Base-by-base conservation (phyloP, 2,888 invertebrate species). In the Psylliodes chrysocephalus region DNA sequence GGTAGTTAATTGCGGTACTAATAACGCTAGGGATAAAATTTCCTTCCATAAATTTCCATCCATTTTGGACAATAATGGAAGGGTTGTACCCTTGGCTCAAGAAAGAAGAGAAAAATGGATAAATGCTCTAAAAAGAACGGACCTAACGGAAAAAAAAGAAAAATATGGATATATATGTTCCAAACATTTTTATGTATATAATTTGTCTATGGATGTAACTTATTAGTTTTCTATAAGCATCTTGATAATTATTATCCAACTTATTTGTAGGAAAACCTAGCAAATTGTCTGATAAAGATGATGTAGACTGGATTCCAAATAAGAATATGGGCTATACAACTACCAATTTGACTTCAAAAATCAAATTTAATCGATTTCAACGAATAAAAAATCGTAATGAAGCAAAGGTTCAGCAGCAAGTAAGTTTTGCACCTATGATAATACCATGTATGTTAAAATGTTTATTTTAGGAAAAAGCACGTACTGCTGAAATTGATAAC, bases 21-120 rank as follows among this genome's bases (percentile, higher is more conserved):
- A n/a, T n/a, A n/a, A n/a, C n/a, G n/a, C n/a, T n/a, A n/a, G n/a
- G n/a, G n/a, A n/a, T 15, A 18, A 44, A 18, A 44, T 15, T 7
- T 44, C 17, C 14, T 44, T 14, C 15, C 19, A 18, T 44, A 44
- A 18, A 44, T 44, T 44, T 44, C 44, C 44, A 44, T 15, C 44
- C 17, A 18, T 44, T 44, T 44, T 14, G 3, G 19, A 44, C 44
- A 44, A 44, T 17, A 44, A 18, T 18, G 10, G 10, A 2, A 44
- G 22, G 30, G 51, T 51, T 51, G 33, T 19, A 30, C 15, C 7
- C 7, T 33, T 28, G 51, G 30, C 30, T 7, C 30, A 33, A 51
- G 30, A 33, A 30, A 51, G 30, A 6, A 51, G 51, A 28, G 33
- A 15, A 33, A 51, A 51, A 51, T 51, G 51, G 51, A 51, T 51